Base-by-base conservation (phyloP, 2,797 vertebrate species). In the Melanotaenia nigrans region DNA sequence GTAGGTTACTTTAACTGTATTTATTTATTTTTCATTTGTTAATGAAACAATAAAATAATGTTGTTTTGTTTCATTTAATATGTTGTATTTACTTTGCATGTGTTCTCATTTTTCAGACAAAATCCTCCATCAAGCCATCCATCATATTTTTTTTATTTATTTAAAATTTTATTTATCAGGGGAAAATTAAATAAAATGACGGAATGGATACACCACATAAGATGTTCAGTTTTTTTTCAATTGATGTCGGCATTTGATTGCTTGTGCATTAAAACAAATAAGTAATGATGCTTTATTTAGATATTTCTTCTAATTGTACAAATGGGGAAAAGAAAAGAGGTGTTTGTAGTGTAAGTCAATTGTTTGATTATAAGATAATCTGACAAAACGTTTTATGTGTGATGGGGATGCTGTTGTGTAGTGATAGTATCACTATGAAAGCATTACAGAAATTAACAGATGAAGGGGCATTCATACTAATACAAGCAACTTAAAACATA, bases 191-290 rank as follows among this genome's bases (percentile, higher is more conserved):
- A 30, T 30, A 30, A 30, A 30, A 30, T 30, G 28, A 30, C 28
- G 4, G 28, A 36, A 36, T 36, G 35, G 3, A 4, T 2, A 14
- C 38, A 40, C 38, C 11, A 40, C 3, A 38, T 38, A 38, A 13
- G 3, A 38, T 35, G 11, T 13, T 38, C 36, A 38, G 10, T 8
- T 10, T 3, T 40, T 40, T 40, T 40, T 13, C 11, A 40, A 14
- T 40, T 12, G 16, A 61, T 32, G 53, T 3, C 32, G 40, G 55
- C 9, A n/a, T 68, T 18, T 58, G 13, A 62, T 55, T 20, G 16
- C 25, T 62, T 58, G 0, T 47, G 42, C 61, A 61, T 56, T 54
- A 62, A 78, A 73, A 42, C 32, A 57, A 65, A 71, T 32, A 2
- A 9, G 18, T 18, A 12, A 2, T 20, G 5, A n/a, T 20, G 0